Evolutionary conservation across 2,888 invertebrate genomes (phyloP).

Genomic region (Orchestes rusci): DNA sequence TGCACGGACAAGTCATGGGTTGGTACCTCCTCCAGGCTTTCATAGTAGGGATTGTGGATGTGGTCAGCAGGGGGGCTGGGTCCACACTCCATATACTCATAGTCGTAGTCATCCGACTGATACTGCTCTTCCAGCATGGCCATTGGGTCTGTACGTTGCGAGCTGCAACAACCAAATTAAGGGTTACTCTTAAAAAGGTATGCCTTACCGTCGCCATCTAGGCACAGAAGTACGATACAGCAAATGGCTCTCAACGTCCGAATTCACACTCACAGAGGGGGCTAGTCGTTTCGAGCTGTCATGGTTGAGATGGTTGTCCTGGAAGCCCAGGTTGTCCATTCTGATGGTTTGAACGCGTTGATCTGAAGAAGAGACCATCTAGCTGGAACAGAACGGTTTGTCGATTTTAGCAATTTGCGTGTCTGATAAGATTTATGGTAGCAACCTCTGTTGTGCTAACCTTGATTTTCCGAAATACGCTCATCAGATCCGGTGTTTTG

Average conservation of each 20-base stretch:
- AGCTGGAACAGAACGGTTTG: slow-evolving; percentile 30
- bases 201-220: slow-evolving; percentile 29
- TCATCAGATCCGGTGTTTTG: too few species aligned
- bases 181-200: neutral
- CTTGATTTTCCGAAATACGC: too few species aligned
- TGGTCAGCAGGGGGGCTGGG: slow-evolving; percentile 75
- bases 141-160: slow-evolving; percentile 36
- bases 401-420: too few species aligned
- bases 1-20: slow-evolving; percentile 64
- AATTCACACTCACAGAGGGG: slow-evolving; percentile 44
- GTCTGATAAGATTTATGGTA: too few species aligned
- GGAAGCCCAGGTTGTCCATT: slow-evolving; percentile 44
- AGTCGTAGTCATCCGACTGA: slow-evolving; percentile 61
- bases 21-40: slow-evolving; percentile 63
- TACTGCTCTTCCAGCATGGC: slow-evolving; percentile 58
- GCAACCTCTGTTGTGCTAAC: too few species aligned
- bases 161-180: slow-evolving; percentile 3
- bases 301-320: slow-evolving; percentile 32
- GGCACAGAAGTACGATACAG: slow-evolving; percentile 37
- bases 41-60: slow-evolving; percentile 67
- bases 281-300: slow-evolving; percentile 35
- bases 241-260: slow-evolving; percentile 40
- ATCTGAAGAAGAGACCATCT: slow-evolving; percentile 39
- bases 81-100: slow-evolving; percentile 64
- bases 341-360: slow-evolving; percentile 31